These are phyloP conservation scores for Rhadinocentrus ornatus DNA, from an alignment of 2,797 vertebrate species.

Conservation along the genomic window DNA sequence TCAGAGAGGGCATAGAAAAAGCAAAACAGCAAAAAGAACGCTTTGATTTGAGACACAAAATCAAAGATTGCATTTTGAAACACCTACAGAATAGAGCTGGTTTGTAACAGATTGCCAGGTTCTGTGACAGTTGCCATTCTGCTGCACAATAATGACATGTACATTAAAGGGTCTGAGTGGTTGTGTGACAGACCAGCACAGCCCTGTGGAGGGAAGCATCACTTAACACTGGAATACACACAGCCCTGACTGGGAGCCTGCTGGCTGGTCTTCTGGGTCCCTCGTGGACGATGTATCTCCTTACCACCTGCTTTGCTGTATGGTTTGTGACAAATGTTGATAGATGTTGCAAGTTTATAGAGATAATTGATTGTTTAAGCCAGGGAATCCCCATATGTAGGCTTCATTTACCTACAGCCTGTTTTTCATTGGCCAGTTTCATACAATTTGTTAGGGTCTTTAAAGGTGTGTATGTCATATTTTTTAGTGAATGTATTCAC, in stretches of 20 bases:
- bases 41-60: conserved; percentile 47
- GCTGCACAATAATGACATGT: conserved; percentile 70
- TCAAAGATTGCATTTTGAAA: conserved; percentile 47
- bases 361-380: conserved; percentile 80
- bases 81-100: conserved; percentile 59
- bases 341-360: conserved; percentile 75
- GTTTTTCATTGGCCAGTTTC: conserved; percentile 61
- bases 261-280: conserved; percentile 59
- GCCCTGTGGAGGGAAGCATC: conserved; percentile 74
- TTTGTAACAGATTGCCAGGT: conserved; percentile 72
- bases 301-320: conserved; percentile 72
- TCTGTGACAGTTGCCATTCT: conserved; percentile 73
- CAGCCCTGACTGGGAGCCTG: conserved; percentile 60
- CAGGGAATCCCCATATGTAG: conserved; percentile 55
- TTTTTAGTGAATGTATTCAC: neutral
- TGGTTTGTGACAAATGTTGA: conserved; percentile 79
- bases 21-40: conserved; percentile 28
- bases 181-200: conserved; percentile 69
- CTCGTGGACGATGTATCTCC: conserved; percentile 61
- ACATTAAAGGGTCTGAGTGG: conserved; percentile 71
- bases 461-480: neutral
- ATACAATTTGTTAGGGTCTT: conserved; percentile 44
- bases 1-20: conserved; percentile 19
- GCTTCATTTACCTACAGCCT: conserved; percentile 47
- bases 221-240: conserved; percentile 66